A percentile compares a stretch with the other conserved stretches of the same genome.
Evolutionary conservation across 2,797 vertebrate genomes (phyloP).

Genomic region (Buceros bicornis): DNA sequence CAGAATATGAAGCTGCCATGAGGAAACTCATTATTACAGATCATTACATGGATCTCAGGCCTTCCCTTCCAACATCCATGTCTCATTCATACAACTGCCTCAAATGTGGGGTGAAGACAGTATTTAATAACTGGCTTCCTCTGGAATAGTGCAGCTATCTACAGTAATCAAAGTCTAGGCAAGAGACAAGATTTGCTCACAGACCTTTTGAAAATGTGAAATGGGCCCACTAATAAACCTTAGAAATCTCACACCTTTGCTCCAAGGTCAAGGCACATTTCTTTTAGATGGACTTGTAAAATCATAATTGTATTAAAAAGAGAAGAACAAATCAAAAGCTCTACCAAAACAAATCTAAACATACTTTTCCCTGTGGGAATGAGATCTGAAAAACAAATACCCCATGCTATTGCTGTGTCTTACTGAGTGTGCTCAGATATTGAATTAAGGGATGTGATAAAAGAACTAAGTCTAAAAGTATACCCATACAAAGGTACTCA

Average conservation of each 20-base stretch:
- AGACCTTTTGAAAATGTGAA: conserved; percentile 28
- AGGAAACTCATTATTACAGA: neutral
- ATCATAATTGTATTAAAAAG: neutral
- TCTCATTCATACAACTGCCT: conserved; percentile 11
- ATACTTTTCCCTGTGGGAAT: neutral
- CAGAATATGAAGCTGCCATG: neutral
- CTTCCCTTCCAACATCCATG: neutral
- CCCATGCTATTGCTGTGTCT: neutral
- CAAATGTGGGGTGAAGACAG: neutral
- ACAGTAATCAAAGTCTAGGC: neutral
- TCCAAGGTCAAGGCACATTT: conserved; percentile 3
- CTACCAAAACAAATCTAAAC: neutral
- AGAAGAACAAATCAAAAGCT: neutral
- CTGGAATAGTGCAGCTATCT: neutral
- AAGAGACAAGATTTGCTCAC: conserved; percentile 14
- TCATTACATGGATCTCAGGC: neutral
- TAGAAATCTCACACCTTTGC: conserved; percentile 18
- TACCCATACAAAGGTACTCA: neutral
- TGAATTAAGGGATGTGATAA: neutral
- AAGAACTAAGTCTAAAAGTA: neutral
- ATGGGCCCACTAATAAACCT: neutral
- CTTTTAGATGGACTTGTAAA: conserved; percentile 13
- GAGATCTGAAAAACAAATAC: neutral
- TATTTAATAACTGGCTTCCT: neutral
- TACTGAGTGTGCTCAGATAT: neutral